A percentile compares a stretch with the other conserved stretches of the same genome.
These are phyloP conservation scores for Phalanger gymnotis DNA, from an alignment of 2,797 vertebrate species.

Conservation along the genomic window DNA sequence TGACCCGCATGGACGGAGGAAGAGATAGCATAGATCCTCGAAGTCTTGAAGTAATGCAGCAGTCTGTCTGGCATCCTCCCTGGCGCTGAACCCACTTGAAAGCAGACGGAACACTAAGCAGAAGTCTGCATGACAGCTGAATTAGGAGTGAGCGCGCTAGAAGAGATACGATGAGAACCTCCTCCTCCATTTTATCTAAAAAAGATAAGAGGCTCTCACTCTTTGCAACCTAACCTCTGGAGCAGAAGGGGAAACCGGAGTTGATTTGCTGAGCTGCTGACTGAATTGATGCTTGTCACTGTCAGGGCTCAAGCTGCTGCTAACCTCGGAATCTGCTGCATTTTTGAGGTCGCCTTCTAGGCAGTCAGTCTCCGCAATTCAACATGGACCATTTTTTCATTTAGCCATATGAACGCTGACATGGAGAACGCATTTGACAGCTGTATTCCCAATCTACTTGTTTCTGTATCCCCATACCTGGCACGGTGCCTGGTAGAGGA, in stretches of 20 bases:
- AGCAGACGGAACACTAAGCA: background rate
- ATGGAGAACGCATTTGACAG: background rate
- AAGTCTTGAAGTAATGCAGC: background rate
- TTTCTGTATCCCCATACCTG: background rate
- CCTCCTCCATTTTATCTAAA: slow-evolving; percentile 51
- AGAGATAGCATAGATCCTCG: background rate
- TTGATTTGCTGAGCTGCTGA: background rate
- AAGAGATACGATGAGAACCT: slow-evolving; percentile 44
- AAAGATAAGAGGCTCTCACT: slow-evolving; percentile 52
- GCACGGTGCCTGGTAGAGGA: background rate
- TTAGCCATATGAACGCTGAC: background rate
- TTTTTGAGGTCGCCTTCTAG: background rate
- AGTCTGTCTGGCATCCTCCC: background rate
- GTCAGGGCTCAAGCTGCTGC: background rate
- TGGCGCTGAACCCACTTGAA: background rate
- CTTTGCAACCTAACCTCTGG: slow-evolving; percentile 47
- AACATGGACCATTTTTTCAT: background rate
- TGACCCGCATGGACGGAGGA: background rate
- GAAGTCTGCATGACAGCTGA: background rate
- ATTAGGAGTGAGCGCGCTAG: background rate
- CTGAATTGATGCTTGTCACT: background rate
- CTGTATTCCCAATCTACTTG: background rate
- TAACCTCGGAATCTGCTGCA: background rate
- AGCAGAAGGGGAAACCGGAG: background rate
- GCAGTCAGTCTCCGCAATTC: background rate